Percentiles rank a stretch among this genome's conserved stretches.
Conservation (phyloP, 2,888 invertebrate species). For the Nudaria mundana region DNA sequence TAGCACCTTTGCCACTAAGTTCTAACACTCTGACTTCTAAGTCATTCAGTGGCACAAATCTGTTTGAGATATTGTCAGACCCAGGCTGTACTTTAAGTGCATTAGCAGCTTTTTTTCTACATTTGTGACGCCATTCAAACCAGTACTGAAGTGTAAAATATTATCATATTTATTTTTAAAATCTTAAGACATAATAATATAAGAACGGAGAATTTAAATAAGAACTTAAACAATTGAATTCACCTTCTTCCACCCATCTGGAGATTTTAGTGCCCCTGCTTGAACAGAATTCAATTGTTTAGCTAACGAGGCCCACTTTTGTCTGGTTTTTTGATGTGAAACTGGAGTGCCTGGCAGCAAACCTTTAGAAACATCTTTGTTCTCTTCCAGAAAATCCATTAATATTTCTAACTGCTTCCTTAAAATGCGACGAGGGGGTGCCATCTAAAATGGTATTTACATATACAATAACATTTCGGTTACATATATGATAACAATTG, state of each 20-base stretch:
- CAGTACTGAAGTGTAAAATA: slow-evolving; percentile 52
- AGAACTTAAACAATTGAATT: background rate
- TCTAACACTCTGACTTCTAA: slow-evolving; percentile 64
- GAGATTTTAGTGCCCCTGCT: slow-evolving; percentile 57
- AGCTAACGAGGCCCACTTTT: slow-evolving; percentile 60
- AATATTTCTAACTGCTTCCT: slow-evolving; percentile 61
- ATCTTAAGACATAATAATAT: background rate
- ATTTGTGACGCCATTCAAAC: slow-evolving; percentile 71
- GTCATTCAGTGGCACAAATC: slow-evolving; percentile 60
- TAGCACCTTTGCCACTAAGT: slow-evolving; percentile 50
- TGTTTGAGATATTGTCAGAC: slow-evolving; percentile 42
- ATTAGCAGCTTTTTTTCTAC: slow-evolving; percentile 65
- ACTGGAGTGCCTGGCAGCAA: slow-evolving; percentile 49
- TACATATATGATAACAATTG: background rate
- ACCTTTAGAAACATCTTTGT: slow-evolving; percentile 60
- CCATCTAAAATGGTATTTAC: slow-evolving; percentile 47
- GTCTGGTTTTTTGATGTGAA: slow-evolving; percentile 50
- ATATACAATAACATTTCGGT: background rate
- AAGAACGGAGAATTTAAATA: background rate
- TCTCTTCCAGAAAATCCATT: slow-evolving; percentile 61
- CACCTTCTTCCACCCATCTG: slow-evolving; percentile 70
- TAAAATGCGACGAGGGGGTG: slow-evolving; percentile 64
- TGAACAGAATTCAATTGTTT: slow-evolving; percentile 62
- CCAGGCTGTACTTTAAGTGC: slow-evolving; percentile 45
- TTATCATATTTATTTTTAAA: background rate